Base-by-base conservation (phyloP, 2,888 invertebrate species). In the Ornithoptera priamus region DNA sequence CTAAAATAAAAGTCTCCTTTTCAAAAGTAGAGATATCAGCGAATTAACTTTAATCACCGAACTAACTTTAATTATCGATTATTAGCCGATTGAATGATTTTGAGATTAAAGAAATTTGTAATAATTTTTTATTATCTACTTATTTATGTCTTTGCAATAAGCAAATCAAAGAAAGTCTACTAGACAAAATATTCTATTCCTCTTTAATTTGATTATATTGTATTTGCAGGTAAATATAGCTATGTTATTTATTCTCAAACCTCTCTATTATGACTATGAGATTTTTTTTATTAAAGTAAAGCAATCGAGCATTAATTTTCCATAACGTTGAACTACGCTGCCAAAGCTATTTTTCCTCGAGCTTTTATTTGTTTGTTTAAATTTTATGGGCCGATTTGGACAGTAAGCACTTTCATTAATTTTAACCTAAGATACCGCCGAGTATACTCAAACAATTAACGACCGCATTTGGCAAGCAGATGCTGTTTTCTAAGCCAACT, bases 401-500 rank as follows among this genome's bases (percentile, higher is more conserved):
- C 70, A 63, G 60, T 67, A 70, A 70, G 64, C 64, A 64, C 70
- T 67, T 60, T 53, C 70, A 67, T 70, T 70, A 67, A 70, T 67
- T 67, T 60, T 67, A 70, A 67, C 53, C 30, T 39, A 70, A 67
- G 67, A 67, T 64, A 67, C 67, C 63, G 67, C 56, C 18, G 67
- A 70, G 59, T 30, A 67, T 61, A 64, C 63, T 60, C 58, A 12
- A 67, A 56, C 67, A 67, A 67, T 70, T 70, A 70, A 70, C 56
- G 70, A 64, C 63, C 70, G 67, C 67, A 70, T 70, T 70, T 70
- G 67, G 67, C 70, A 59, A 60, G 67, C 70, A 70, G 70, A 67
- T 67, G 70, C 60, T 59, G 39, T 56, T 39, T 17, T 39, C 70
- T 60, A 56, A 50, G 70, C 70, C 70, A 67, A 70, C 63, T 70